Conservation (phyloP, 92 coral and sea anemone species). For the Hydrozoanthus gracilis region DNA sequence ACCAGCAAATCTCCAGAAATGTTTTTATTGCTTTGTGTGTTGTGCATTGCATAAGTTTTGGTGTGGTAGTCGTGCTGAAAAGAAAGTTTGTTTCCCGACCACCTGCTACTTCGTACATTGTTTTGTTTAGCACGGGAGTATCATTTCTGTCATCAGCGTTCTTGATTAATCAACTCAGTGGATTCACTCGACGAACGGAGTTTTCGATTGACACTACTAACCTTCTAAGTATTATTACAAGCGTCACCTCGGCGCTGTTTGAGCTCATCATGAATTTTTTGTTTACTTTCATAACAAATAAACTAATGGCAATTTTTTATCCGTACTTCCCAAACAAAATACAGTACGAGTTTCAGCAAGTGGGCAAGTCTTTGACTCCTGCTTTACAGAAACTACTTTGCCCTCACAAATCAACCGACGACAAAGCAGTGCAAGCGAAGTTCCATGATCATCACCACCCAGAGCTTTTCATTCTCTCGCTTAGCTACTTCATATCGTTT, state of each 20-base stretch:
- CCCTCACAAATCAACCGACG: neutral
- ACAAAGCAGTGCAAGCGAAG: neutral
- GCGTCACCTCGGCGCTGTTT: slow-evolving; percentile 3
- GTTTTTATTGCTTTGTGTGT: slow-evolving; percentile 20
- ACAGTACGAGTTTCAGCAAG: neutral
- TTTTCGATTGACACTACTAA: neutral
- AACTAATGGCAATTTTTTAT: neutral
- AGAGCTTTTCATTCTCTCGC: slow-evolving; percentile 18
- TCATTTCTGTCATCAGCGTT: slow-evolving; percentile 18
- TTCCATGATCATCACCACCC: neutral
- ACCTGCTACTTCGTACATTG: neutral
- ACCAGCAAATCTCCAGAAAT: neutral
- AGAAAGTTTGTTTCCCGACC: slow-evolving; percentile 36
- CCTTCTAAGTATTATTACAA: neutral
- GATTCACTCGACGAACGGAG: neutral
- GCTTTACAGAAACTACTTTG: slow-evolving; percentile 16
- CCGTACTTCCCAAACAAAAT: neutral
- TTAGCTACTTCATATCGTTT: slow-evolving; percentile 31
- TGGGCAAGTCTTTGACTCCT: slow-evolving; percentile 3
- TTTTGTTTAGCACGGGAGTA: slow-evolving; percentile 1
- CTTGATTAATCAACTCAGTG: slow-evolving; percentile 25
- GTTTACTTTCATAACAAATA: neutral
- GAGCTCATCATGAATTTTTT: neutral
- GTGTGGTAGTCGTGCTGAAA: slow-evolving; percentile 30
- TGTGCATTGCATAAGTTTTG: slow-evolving; percentile 33